Evolutionary conservation across 1,140 invertebrate genomes (phyloP), one percentile per base, ranked within the genome.

Genomic region (Temnothorax curvispinosus): DNA sequence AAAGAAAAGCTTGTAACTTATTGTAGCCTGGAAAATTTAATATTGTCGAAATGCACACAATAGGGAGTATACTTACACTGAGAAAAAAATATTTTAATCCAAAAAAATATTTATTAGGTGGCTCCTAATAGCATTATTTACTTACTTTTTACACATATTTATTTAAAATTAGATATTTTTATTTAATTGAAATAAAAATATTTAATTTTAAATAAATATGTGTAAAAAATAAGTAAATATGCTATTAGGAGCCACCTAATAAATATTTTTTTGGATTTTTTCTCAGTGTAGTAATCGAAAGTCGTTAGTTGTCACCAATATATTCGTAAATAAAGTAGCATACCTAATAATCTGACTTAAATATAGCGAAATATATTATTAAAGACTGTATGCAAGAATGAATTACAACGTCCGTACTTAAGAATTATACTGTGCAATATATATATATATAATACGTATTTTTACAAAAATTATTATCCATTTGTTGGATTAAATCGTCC

Each of bases 401-500:
- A 6, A 38, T 78, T 35, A 75, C 38, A 32, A 75, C 32, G 21
- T 21, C 18, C 3, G 18, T 18, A 41, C 32, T 80, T 21, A 15
- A 54, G 21, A 69, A 54, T 80, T 54, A 54, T 54, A 54, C 38
- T 9, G n/a, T 18, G 32, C 32, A 65, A 78, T 27, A 27, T 27
- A 27, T 27, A 78, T 27, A 27, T 27, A 27, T 27, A 27, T 21
- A 65, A 52, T 67, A 27, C 6, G 13, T 8, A 11, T 13, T 7
- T 32, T 54, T 41, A 11, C 8, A 32, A 44, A 72, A 69, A 21
- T 6, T 78, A 21, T 72, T 50, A 41, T 72, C 11, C 15, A 27
- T 54, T 74, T 50, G 65, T 58, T 38, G 35, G n/a, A 54, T 56
- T 71, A 71, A 84, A 84, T 75, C 41, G 44, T 18, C 50, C 13